These are phyloP conservation scores for Strix aluco DNA, from an alignment of 2,113 vertebrate genomes.

Conservation along the genomic window DNA sequence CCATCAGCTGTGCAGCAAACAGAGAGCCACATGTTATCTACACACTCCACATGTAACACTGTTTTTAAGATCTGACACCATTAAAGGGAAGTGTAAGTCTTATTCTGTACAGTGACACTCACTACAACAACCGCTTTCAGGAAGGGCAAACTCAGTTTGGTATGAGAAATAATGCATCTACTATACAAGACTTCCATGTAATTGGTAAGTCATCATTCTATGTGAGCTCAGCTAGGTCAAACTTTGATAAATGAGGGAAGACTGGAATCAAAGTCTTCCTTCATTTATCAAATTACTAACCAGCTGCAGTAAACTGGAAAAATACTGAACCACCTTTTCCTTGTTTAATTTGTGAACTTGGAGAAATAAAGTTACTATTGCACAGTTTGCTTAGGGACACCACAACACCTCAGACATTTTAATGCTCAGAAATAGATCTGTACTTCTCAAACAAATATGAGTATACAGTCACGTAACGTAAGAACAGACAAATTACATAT, in stretches of 20 bases:
- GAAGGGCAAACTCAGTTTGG: neutral
- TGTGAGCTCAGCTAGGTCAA: neutral
- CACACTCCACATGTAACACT: neutral
- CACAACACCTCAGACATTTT: neutral
- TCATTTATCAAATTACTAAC: neutral
- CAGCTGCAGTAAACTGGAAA: neutral
- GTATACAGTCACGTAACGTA: fast-evolving
- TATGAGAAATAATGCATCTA: neutral
- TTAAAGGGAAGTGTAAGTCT: neutral
- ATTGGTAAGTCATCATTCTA: neutral
- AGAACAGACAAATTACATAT: neutral
- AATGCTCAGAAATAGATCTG: neutral
- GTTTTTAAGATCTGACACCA: neutral
- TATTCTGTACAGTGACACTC: neutral
- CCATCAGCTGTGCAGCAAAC: neutral
- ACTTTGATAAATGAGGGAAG: neutral
- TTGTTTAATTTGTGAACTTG: neutral
- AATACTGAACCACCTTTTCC: neutral
- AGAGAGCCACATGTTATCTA: neutral
- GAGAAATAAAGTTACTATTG: neutral
- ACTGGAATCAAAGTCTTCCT: neutral
- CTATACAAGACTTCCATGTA: neutral
- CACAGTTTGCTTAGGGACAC: neutral
- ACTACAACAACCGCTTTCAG: neutral
- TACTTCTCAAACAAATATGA: neutral